phyloP scores from a whole-genome alignment of 2,888 invertebrate genomes.

The Elmis aenea region DNA sequence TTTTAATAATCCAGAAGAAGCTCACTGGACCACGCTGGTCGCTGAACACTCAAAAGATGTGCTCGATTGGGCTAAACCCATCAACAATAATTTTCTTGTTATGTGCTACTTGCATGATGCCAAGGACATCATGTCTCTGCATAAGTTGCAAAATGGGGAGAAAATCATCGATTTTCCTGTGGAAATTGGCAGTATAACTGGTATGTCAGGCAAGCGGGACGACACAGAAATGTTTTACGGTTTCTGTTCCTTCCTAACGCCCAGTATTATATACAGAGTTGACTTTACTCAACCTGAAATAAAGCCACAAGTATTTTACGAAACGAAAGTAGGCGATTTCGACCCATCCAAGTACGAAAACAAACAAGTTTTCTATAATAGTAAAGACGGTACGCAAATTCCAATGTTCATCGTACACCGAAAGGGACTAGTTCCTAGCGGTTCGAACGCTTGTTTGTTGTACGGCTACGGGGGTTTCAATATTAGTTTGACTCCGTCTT shows the following conservation, averaged over 20 bases:
- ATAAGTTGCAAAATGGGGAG: conserved; percentile 67
- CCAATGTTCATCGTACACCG: conserved; percentile 93
- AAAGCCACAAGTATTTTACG: conserved; percentile 68
- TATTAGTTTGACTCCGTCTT: conserved; percentile 83
- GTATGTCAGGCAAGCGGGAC: conserved; percentile 79
- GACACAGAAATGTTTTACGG: conserved; percentile 89
- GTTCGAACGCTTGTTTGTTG: conserved; percentile 75
- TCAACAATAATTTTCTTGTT: conserved; percentile 79
- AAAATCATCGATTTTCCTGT: conserved; percentile 70
- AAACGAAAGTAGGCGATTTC: conserved; percentile 81
- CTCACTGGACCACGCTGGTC: conserved; percentile 79
- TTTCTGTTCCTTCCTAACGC: conserved; percentile 90
- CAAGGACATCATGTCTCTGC: conserved; percentile 82
- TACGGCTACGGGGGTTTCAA: conserved; percentile 99
- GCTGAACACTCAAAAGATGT: conserved; percentile 82
- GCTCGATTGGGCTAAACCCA: conserved; percentile 82
- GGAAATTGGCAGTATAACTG: conserved; percentile 81
- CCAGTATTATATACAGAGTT: conserved; percentile 80
- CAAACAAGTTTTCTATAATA: conserved; percentile 85
- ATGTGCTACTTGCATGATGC: conserved; percentile 90
- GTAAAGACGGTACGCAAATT: conserved; percentile 89
- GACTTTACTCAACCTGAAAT: conserved; percentile 66
- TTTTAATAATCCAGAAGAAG: conserved; percentile 63
- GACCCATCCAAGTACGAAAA: conserved; percentile 74
- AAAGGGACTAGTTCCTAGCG: conserved; percentile 55